A percentile compares a stretch with the other conserved stretches of the same genome.
Conservation (phyloP, 2,113 vertebrate species). For the Petromus typicus region DNA sequence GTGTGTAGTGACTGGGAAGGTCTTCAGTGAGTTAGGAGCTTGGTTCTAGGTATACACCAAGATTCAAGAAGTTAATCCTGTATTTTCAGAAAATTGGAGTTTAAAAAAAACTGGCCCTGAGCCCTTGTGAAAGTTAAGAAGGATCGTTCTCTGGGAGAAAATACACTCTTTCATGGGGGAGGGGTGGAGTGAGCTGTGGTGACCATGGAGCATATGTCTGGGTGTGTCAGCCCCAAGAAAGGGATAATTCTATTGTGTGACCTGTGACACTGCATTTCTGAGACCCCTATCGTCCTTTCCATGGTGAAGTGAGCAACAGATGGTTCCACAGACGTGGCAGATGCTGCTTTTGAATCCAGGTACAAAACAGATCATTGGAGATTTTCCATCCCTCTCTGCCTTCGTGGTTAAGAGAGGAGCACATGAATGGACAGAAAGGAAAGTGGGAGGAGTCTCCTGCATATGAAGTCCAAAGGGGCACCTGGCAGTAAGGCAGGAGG, state of each 20-base stretch:
- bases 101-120: background rate
- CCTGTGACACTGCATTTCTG: conserved; percentile 59
- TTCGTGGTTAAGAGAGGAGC: background rate
- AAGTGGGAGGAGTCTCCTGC: background rate
- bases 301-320: conserved; percentile 73
- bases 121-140: conserved; percentile 22
- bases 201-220: conserved; percentile 56
- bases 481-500: background rate
- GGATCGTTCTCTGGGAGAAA: background rate
- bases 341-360: conserved; percentile 80
- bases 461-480: background rate
- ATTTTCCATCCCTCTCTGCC: background rate
- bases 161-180: background rate
- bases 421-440: conserved; percentile 49
- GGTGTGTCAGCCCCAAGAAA: background rate
- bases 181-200: background rate
- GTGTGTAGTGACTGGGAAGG: background rate
- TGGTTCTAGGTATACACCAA: background rate
- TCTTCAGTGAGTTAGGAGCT: background rate
- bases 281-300: conserved; percentile 41
- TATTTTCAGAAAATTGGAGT: background rate
- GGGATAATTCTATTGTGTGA: conserved; percentile 53
- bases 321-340: conserved; percentile 72
- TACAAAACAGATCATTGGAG: conserved; percentile 74
- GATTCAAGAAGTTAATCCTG: conserved; percentile 25